Evolutionary conservation across 1,140 invertebrate genomes (phyloP).

Genomic region (Venturia canescens): DNA sequence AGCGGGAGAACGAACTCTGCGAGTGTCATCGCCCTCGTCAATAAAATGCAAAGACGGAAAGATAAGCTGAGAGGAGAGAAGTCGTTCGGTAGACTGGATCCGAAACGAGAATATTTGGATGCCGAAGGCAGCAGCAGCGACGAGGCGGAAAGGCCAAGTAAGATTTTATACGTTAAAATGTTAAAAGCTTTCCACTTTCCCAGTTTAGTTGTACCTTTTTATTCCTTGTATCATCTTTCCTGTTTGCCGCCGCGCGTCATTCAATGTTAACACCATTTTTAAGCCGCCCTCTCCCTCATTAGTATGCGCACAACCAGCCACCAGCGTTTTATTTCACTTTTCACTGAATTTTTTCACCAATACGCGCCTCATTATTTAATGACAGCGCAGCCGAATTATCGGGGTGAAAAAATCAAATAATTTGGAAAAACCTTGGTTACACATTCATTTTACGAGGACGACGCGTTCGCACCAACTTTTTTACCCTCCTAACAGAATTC

Average conservation of each 20-base stretch:
- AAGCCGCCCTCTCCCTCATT: too few relatives aligned
- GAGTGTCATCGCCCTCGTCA: slow-evolving; percentile 52
- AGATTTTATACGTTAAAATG: slow-evolving; percentile 68
- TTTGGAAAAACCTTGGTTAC: too few relatives aligned
- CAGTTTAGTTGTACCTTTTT: slow-evolving; percentile 9
- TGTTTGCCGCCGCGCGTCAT: not conserved
- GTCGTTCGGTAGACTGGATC: slow-evolving; percentile 50
- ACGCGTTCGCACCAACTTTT: too few relatives aligned
- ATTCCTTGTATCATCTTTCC: not conserved
- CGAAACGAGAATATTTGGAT: slow-evolving; percentile 71
- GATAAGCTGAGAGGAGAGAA: slow-evolving; percentile 64
- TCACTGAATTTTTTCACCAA: too few relatives aligned
- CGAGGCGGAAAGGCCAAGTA: slow-evolving; percentile 60
- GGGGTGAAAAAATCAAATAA: too few relatives aligned
- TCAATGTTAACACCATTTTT: not conserved
- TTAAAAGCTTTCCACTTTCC: slow-evolving; percentile 59
- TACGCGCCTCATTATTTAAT: too few relatives aligned
- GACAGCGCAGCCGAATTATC: too few relatives aligned
- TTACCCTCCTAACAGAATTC: too few relatives aligned
- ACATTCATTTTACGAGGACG: too few relatives aligned
- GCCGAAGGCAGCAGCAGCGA: slow-evolving; percentile 70
- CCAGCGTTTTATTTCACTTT: too few relatives aligned
- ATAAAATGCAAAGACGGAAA: slow-evolving; percentile 68
- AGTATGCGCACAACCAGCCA: too few relatives aligned
- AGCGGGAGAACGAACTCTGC: slow-evolving; percentile 23